Percentiles rank a stretch among this genome's conserved stretches.
phyloP scores from a whole-genome alignment of 2,797 vertebrate genomes.

The Megaceryle alcyon region DNA sequence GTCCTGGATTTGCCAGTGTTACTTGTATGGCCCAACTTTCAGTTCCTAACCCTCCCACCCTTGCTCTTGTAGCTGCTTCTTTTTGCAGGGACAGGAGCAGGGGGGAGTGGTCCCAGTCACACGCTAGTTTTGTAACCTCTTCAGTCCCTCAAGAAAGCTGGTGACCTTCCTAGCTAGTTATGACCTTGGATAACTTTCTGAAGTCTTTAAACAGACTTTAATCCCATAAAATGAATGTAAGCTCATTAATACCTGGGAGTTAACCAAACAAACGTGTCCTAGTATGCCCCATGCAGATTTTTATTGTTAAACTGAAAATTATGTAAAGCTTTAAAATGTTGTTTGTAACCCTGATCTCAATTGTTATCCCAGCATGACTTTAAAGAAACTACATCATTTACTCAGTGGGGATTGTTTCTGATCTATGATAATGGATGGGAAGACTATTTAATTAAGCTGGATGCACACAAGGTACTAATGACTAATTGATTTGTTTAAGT shows the following conservation, averaged over 20 bases:
- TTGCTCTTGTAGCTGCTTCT: not conserved
- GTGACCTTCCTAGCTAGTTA: not conserved
- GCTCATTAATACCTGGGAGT: not conserved
- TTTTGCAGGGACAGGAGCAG: not conserved
- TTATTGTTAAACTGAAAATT: not conserved
- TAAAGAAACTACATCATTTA: not conserved
- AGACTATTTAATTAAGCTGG: not conserved
- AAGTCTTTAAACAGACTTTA: not conserved
- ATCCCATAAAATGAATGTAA: not conserved
- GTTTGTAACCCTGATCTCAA: not conserved
- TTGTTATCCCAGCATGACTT: not conserved
- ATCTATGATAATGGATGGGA: not conserved
- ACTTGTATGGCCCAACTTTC: not conserved
- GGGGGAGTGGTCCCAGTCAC: not conserved
- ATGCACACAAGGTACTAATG: not conserved
- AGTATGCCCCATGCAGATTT: not conserved
- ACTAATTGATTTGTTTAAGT: not conserved
- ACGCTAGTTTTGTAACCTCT: not conserved
- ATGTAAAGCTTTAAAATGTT: not conserved
- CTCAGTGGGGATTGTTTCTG: not conserved
- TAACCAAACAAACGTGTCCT: not conserved
- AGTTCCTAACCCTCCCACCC: not conserved
- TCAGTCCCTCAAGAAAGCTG: not conserved
- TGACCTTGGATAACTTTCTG: not conserved
- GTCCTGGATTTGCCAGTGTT: not conserved